phyloP scores from a whole-genome alignment of 2,888 invertebrate species.

The Leucophenga maculata region DNA sequence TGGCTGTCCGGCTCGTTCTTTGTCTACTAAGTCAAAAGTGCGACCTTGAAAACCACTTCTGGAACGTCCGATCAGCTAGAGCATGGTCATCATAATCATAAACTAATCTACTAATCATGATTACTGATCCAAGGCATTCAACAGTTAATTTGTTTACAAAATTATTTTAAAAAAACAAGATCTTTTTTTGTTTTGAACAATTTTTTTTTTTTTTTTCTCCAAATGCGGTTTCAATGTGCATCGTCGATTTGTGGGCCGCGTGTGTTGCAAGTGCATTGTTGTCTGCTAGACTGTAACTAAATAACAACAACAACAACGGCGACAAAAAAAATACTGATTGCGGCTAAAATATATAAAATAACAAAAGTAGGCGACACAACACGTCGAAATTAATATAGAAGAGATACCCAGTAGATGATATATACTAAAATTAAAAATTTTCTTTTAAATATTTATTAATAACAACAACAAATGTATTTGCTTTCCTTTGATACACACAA shows the following conservation, averaged over 20 bases:
- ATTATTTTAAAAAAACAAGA: no score
- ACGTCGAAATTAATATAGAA: not conserved
- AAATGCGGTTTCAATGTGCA: not conserved
- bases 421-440: not conserved
- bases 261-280: slow-evolving; percentile 13
- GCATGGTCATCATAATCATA: no score
- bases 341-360: not conserved
- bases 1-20: no score
- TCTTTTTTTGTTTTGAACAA: no score
- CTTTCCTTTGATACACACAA: slow-evolving; percentile 8
- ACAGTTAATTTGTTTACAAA: no score
- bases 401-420: no score
- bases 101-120: no score
- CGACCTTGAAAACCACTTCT: no score
- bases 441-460: slow-evolving; percentile 3
- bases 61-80: no score
- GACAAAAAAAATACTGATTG: not conserved
- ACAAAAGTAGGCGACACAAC: not conserved
- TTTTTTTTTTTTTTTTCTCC: slow-evolving; percentile 15
- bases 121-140: no score
- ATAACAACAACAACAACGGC: slow-evolving; percentile 1
- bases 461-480: slow-evolving; percentile 3
- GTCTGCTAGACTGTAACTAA: slow-evolving; percentile 4
- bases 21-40: no score
- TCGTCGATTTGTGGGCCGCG: no score